Evolutionary conservation across 2,888 invertebrate genomes (phyloP).

Genomic region (Melipona bicolor): DNA sequence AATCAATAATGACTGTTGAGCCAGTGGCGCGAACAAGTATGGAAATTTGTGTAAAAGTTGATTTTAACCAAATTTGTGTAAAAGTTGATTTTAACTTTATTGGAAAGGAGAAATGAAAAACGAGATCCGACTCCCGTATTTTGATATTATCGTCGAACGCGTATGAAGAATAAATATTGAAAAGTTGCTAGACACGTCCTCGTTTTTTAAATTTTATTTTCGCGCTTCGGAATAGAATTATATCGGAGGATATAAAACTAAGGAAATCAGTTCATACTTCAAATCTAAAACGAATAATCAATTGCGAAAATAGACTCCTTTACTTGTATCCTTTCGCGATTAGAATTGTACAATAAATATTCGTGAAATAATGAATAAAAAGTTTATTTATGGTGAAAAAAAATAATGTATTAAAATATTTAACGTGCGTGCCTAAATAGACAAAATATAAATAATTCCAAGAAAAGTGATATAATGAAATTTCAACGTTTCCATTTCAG

Average conservation of each 20-base stretch:
- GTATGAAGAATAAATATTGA: neutral
- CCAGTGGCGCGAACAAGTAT: neutral
- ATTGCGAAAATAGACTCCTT: too few species aligned
- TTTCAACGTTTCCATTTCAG: neutral
- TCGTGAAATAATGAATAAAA: too few species aligned
- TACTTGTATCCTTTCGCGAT: too few species aligned
- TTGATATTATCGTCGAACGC: neutral
- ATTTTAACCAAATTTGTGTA: neutral
- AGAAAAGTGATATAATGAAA: neutral
- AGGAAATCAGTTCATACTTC: too few species aligned
- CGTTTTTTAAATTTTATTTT: too few species aligned
- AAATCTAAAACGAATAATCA: too few species aligned
- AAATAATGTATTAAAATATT: too few species aligned
- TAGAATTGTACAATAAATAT: too few species aligned
- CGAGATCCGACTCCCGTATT: neutral
- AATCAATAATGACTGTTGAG: constrained; percentile 27
- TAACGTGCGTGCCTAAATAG: too few species aligned
- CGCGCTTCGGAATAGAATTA: too few species aligned
- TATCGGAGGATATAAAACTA: too few species aligned
- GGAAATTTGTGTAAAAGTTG: neutral
- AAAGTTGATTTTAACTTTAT: neutral
- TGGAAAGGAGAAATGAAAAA: neutral
- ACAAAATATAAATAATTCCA: neutral
- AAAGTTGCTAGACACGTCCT: neutral
- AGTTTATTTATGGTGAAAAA: too few species aligned